phyloP scores from a whole-genome alignment of 2,888 invertebrate genomes.

The Encarsia formosa region DNA sequence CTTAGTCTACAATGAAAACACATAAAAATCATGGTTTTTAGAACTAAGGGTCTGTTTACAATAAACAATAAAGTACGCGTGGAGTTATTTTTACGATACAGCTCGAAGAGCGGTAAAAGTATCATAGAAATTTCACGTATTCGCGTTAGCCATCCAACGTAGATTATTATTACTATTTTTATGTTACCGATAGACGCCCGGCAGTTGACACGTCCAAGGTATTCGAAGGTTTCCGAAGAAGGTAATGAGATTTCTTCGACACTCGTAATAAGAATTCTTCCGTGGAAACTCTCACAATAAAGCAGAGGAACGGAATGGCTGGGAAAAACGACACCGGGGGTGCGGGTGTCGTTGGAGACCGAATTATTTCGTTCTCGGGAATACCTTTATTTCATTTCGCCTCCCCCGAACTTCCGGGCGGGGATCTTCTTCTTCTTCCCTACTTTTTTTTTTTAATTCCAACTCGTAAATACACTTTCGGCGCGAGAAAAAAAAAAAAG shows the following conservation, averaged over 20 bases:
- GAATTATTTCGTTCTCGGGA: conserved; percentile 21
- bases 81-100: too few species aligned
- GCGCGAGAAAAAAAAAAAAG: background rate
- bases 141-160: too few species aligned
- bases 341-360: conserved; percentile 8
- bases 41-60: too few species aligned
- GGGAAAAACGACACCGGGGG: background rate
- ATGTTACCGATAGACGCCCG: too few species aligned
- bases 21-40: too few species aligned
- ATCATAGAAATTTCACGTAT: too few species aligned
- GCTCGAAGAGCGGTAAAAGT: too few species aligned
- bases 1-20: too few species aligned
- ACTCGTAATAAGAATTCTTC: conserved; percentile 46
- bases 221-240: too few species aligned
- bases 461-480: background rate
- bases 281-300: conserved; percentile 19
- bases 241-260: conserved; percentile 45
- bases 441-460: background rate
- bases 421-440: background rate
- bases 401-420: background rate
- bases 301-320: background rate
- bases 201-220: too few species aligned
- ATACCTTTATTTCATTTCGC: conserved; percentile 24
- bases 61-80: too few species aligned
- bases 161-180: too few species aligned